Evolutionary conservation across 2,797 vertebrate species (phyloP).

Genomic region (Onychomys torridus): DNA sequence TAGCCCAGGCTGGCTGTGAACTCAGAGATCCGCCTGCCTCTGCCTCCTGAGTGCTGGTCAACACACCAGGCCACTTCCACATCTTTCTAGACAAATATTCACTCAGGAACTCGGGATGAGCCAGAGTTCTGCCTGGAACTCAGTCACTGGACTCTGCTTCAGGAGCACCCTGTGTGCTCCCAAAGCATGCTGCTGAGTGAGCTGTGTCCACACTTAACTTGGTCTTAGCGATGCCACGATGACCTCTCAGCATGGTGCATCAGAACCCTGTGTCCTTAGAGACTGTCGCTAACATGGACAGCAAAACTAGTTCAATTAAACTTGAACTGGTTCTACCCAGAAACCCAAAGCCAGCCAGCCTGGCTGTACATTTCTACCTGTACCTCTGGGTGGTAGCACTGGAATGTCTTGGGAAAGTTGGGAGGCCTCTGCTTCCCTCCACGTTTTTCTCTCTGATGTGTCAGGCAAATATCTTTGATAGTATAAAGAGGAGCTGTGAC

Average conservation of each 20-base stretch:
- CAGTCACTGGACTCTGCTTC: neutral
- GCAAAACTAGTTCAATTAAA: neutral
- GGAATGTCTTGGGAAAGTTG: neutral
- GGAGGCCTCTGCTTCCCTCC: neutral
- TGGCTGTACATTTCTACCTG: neutral
- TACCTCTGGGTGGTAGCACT: neutral
- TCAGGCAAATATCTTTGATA: neutral
- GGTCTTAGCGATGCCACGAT: too few species aligned
- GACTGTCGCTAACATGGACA: neutral
- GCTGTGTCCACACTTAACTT: neutral
- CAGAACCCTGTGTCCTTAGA: neutral
- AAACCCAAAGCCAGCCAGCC: neutral
- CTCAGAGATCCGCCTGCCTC: neutral
- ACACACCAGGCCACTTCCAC: neutral
- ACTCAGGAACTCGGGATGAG: neutral
- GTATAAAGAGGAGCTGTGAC: neutral
- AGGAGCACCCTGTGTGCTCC: neutral
- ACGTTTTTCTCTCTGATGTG: neutral
- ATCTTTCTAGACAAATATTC: neutral
- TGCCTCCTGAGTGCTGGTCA: neutral
- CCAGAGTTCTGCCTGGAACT: neutral
- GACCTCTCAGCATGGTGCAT: accelerated
- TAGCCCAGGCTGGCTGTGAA: neutral
- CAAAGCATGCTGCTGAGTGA: neutral
- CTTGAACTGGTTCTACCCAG: neutral